A percentile compares a stretch with the other conserved stretches of the same genome.
Conservation (phyloP, 2,797 vertebrate genomes). For the Tolypeutes matacus region DNA sequence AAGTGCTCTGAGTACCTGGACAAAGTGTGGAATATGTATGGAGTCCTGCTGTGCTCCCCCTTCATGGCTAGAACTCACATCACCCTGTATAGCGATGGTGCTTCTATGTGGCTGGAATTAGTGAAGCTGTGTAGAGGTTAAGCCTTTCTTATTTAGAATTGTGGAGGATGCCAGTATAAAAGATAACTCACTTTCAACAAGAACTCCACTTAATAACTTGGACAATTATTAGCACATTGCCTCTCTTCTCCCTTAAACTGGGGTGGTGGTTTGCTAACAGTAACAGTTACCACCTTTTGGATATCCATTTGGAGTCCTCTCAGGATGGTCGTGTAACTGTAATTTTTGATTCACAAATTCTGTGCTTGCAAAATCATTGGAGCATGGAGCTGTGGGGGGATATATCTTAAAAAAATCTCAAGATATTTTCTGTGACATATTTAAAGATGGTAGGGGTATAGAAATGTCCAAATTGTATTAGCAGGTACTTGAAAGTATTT, state of each 20-base stretch:
- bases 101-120: not conserved
- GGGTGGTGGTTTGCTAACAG: not conserved
- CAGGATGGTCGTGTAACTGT: not conserved
- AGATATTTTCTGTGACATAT: not conserved
- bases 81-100: not conserved
- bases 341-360: not conserved
- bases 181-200: too few relatives aligned
- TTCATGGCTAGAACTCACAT: not conserved
- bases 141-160: not conserved
- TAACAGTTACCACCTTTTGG: not conserved
- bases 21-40: not conserved
- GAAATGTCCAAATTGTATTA: not conserved
- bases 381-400: not conserved
- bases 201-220: not conserved
- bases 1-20: not conserved
- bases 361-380: not conserved
- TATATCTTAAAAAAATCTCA: not conserved
- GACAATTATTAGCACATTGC: not conserved
- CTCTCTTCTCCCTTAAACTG: not conserved
- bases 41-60: not conserved
- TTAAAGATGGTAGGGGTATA: not conserved
- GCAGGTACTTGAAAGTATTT: not conserved
- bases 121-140: not conserved
- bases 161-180: not conserved
- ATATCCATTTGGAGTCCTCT: not conserved